These are phyloP conservation scores for Ceuthmochares aereus DNA, from an alignment of 2,113 vertebrate genomes.

Conservation along the genomic window DNA sequence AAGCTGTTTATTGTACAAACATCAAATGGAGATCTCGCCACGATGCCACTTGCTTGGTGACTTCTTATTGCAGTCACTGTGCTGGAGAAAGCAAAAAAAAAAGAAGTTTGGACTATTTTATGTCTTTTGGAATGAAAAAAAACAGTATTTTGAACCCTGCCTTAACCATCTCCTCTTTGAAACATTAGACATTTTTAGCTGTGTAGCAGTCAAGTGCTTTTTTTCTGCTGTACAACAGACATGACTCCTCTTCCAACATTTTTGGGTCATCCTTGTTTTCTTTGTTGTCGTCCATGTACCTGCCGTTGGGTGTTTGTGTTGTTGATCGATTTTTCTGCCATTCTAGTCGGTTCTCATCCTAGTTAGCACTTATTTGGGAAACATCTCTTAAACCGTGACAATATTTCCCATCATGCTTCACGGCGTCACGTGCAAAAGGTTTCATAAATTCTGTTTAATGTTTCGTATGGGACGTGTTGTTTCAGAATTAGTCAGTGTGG, in stretches of 20 bases:
- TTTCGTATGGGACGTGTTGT: neutral
- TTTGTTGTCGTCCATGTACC: constrained; percentile 64
- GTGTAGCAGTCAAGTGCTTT: constrained; percentile 65
- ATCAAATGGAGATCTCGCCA: neutral
- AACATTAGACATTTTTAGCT: constrained; percentile 75
- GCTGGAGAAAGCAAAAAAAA: neutral
- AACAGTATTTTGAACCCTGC: constrained; percentile 80
- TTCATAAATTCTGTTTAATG: neutral
- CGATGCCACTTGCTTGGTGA: neutral
- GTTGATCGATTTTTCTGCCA: constrained; percentile 48
- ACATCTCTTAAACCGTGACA: constrained; percentile 71
- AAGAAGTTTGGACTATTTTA: neutral
- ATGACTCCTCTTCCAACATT: constrained; percentile 63
- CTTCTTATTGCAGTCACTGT: neutral
- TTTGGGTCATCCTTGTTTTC: constrained; percentile 60
- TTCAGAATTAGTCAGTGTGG: constrained; percentile 10
- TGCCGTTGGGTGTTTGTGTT: constrained; percentile 64
- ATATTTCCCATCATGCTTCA: constrained; percentile 79
- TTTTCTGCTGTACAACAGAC: constrained; percentile 70
- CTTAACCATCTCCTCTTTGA: constrained; percentile 76
- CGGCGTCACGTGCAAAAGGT: constrained; percentile 60
- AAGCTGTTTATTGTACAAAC: constrained; percentile 10
- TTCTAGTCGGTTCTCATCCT: constrained; percentile 25
- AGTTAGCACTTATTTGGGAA: constrained; percentile 50
- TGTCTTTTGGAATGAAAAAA: constrained; percentile 15